phyloP scores from a whole-genome alignment of 2,797 vertebrate species.

The Tympanoctomys barrerae region DNA sequence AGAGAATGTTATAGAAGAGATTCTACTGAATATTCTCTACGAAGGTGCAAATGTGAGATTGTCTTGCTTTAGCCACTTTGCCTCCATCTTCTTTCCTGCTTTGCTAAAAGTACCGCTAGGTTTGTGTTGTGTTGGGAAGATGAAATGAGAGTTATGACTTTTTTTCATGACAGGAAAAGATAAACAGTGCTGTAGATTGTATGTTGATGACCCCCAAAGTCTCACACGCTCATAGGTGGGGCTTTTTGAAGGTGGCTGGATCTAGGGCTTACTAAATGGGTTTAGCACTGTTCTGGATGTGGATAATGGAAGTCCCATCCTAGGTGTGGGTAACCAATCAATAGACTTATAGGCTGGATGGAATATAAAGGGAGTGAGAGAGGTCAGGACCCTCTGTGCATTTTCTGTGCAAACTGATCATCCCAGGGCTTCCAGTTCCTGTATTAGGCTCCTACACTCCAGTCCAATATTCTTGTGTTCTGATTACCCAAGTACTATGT shows the following conservation, averaged over 20 bases:
- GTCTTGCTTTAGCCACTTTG: background rate
- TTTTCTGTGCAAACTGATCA: constrained; percentile 2
- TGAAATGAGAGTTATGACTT: background rate
- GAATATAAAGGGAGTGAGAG: background rate
- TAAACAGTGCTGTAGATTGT: background rate
- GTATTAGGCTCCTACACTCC: background rate
- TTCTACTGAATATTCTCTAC: background rate
- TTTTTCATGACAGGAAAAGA: background rate
- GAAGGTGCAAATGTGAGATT: background rate
- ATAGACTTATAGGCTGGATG: background rate
- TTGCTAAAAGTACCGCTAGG: background rate
- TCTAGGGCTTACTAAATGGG: background rate
- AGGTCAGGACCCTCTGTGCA: background rate
- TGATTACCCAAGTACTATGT: background rate
- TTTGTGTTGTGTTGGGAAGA: background rate
- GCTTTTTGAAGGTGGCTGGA: background rate
- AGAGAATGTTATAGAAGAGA: background rate
- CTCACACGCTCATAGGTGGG: background rate
- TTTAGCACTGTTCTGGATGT: background rate
- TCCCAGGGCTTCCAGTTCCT: background rate
- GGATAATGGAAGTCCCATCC: background rate
- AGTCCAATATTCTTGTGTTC: background rate
- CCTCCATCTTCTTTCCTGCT: background rate
- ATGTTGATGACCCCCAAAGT: background rate
- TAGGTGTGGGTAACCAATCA: background rate